These are phyloP conservation scores for Musca vetustissima DNA, from an alignment of 1,140 invertebrate genomes.

Conservation along the genomic window DNA sequence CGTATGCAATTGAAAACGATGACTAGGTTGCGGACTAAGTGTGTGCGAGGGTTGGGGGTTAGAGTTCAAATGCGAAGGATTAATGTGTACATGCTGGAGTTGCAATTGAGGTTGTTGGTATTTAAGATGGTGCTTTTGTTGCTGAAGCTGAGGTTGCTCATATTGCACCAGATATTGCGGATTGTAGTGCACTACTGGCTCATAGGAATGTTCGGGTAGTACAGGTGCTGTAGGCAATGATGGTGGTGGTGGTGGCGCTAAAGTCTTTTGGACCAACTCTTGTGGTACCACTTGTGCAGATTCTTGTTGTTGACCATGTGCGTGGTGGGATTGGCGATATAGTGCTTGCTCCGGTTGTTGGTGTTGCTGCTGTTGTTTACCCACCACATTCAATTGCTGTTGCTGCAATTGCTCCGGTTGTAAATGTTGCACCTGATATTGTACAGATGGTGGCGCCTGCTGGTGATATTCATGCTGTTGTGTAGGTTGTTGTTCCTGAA, in stretches of 20 bases:
- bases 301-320: constrained; percentile 7
- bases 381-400: constrained; percentile 4
- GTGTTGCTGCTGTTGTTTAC: constrained; percentile 11
- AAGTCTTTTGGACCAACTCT: too few species aligned
- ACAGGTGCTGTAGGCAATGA: not conserved
- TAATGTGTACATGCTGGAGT: not conserved
- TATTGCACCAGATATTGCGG: not conserved
- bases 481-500: not conserved
- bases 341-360: not conserved
- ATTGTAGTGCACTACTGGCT: constrained; percentile 11
- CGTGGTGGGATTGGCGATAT: not conserved
- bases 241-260: constrained; percentile 19
- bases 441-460: not conserved
- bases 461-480: constrained; percentile 1
- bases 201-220: not conserved
- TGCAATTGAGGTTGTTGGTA: constrained; percentile 9
- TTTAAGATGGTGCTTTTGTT: constrained; percentile 32
- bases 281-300: constrained; percentile 5
- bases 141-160: constrained; percentile 24
- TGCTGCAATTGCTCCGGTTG: not conserved
- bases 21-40: not conserved
- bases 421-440: not conserved
- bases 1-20: constrained; percentile 5
- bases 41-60: not conserved
- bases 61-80: not conserved